A percentile compares a stretch with the other conserved stretches of the same genome.
phyloP scores from a whole-genome alignment of 2,797 vertebrate genomes.

The Bovichtus variegatus region DNA sequence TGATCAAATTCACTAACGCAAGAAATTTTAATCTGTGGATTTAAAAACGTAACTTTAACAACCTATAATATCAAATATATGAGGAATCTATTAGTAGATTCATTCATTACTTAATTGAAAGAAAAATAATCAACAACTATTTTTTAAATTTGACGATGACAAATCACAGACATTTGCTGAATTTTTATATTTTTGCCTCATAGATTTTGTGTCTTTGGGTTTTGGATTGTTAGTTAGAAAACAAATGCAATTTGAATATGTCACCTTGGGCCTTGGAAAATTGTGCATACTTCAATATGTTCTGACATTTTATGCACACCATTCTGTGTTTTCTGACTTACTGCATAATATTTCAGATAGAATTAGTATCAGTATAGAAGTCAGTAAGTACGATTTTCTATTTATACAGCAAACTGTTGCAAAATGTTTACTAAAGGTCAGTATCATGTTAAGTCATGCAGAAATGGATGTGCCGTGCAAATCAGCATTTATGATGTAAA shows the following conservation, averaged over 20 bases:
- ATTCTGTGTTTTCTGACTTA: background rate
- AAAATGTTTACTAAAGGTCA: background rate
- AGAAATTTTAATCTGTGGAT: background rate
- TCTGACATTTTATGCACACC: background rate
- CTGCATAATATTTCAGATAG: background rate
- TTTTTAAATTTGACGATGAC: background rate
- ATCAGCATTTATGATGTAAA: constrained; percentile 16
- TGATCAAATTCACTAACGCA: background rate
- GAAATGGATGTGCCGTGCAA: background rate
- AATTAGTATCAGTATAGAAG: background rate
- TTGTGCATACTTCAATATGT: background rate
- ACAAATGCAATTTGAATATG: background rate
- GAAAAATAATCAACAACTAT: background rate
- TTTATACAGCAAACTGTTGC: background rate
- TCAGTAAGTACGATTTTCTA: background rate
- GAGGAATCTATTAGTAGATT: background rate
- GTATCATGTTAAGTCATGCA: background rate
- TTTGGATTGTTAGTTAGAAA: background rate
- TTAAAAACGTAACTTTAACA: background rate
- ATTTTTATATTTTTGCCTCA: background rate
- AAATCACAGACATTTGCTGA: background rate
- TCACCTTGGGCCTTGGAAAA: background rate
- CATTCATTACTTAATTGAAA: background rate
- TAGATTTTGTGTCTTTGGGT: background rate
- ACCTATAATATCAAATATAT: background rate